Conservation (phyloP, 2,797 vertebrate genomes). For the Sparus aurata region DNA sequence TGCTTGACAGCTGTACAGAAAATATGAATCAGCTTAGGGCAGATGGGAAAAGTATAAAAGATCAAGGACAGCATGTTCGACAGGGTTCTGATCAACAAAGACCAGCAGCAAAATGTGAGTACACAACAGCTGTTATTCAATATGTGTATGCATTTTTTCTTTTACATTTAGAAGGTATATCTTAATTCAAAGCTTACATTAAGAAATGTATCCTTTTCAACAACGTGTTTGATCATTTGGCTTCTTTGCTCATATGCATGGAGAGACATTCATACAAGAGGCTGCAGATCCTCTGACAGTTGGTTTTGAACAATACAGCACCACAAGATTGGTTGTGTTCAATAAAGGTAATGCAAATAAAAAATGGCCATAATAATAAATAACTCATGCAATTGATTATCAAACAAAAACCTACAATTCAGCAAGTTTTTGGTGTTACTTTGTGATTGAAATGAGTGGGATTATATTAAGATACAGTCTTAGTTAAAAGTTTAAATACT, state of each 20-base stretch:
- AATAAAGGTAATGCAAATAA: background rate
- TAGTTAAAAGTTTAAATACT: too few species aligned
- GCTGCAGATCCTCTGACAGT: background rate
- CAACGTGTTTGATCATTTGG: background rate
- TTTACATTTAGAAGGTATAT: background rate
- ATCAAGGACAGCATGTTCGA: background rate
- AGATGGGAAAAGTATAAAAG: background rate
- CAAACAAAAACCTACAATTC: background rate
- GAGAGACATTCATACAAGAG: background rate
- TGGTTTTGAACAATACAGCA: background rate
- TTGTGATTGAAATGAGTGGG: background rate
- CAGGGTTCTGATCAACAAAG: background rate
- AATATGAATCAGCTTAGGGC: slow-evolving; percentile 26
- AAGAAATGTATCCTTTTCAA: background rate
- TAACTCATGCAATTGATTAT: background rate
- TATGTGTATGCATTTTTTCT: background rate
- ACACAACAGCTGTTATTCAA: background rate
- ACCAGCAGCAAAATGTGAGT: slow-evolving; percentile 43
- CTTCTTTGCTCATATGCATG: background rate
- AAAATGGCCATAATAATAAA: background rate
- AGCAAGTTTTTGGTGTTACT: background rate
- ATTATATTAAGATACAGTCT: background rate
- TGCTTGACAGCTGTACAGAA: slow-evolving; percentile 26
- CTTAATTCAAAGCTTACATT: background rate
- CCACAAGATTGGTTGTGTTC: background rate